phyloP scores from a whole-genome alignment of 2,113 vertebrate genomes.

The Beaufortia kweichowensis region DNA sequence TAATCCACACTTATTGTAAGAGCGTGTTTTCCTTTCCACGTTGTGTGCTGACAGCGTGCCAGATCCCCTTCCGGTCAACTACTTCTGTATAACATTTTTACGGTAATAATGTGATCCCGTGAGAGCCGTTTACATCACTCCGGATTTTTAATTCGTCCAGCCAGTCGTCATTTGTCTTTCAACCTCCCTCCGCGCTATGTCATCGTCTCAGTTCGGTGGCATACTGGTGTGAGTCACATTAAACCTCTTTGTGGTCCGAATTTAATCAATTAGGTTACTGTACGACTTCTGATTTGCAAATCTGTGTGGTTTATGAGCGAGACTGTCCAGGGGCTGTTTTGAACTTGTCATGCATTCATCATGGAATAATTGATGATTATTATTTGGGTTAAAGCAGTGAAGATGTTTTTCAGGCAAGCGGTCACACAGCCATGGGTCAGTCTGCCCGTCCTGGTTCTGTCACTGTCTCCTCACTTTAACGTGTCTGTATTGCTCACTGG shows the following conservation, averaged over 20 bases:
- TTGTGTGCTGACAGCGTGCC: constrained; percentile 54
- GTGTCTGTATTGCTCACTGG: constrained; percentile 26
- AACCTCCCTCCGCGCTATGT: constrained; percentile 39
- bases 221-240: constrained; percentile 68
- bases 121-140: constrained; percentile 71
- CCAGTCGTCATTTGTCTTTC: constrained; percentile 53
- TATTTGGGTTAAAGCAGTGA: constrained; percentile 45
- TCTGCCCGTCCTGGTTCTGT: constrained; percentile 32
- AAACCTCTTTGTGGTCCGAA: constrained; percentile 60
- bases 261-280: constrained; percentile 74
- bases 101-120: constrained; percentile 69
- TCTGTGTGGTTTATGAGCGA: constrained; percentile 72
- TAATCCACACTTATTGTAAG: constrained; percentile 50
- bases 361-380: constrained; percentile 67
- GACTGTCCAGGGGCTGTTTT: constrained; percentile 69
- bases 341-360: constrained; percentile 71
- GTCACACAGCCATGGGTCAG: constrained; percentile 40
- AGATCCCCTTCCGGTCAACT: constrained; percentile 72
- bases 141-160: constrained; percentile 34
- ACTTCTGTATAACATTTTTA: constrained; percentile 63
- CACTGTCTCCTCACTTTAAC: constrained; percentile 28
- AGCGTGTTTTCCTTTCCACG: constrained; percentile 44
- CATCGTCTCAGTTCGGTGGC: constrained; percentile 56
- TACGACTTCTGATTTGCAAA: constrained; percentile 68
- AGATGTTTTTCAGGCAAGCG: constrained; percentile 48